These are phyloP conservation scores for Syrista parreyssii DNA, from an alignment of 2,888 invertebrate genomes.

Conservation along the genomic window DNA sequence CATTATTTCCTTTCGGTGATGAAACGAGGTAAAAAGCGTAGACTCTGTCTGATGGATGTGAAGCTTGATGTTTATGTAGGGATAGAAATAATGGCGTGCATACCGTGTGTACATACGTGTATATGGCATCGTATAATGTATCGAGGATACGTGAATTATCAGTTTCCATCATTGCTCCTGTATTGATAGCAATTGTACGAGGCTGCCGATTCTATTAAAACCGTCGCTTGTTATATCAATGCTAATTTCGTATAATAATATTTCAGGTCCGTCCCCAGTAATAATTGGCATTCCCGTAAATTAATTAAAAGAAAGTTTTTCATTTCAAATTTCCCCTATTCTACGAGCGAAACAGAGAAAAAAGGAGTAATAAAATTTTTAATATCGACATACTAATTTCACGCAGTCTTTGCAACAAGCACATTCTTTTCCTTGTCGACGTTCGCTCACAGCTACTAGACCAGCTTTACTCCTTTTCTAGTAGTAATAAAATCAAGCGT, in stretches of 20 bases:
- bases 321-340: not conserved
- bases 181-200: not conserved
- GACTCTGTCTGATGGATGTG: not conserved
- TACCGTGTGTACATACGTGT: not conserved
- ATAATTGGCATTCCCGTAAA: not conserved
- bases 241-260: constrained; percentile 36
- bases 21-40: not conserved
- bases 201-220: constrained; percentile 31
- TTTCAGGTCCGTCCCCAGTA: constrained; percentile 17
- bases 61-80: not conserved
- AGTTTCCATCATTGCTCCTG: not conserved
- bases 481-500: not conserved
- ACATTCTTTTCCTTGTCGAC: not conserved
- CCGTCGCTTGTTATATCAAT: constrained; percentile 31
- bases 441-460: not conserved
- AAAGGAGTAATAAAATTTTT: not conserved
- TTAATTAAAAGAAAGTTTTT: constrained; percentile 6
- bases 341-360: not conserved
- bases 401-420: not conserved
- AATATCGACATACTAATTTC: not conserved
- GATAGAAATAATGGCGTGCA: not conserved
- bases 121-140: not conserved
- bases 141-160: not conserved
- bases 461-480: not conserved
- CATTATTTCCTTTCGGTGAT: not conserved